Base-by-base conservation (phyloP, 2,888 invertebrate species). In the Gandaritis pyraliata region DNA sequence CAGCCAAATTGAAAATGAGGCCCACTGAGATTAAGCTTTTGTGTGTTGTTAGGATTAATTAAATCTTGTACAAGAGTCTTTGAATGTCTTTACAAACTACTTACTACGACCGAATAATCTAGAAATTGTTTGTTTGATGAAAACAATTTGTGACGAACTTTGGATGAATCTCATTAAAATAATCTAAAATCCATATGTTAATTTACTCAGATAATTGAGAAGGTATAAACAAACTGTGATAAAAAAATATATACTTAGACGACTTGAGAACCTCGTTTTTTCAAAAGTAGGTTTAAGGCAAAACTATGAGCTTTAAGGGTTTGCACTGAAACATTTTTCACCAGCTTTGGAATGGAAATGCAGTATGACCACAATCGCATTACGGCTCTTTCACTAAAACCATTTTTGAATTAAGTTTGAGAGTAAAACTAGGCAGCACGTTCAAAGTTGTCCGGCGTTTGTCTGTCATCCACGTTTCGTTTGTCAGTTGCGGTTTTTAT, bases 401-500 rank as follows among this genome's bases (percentile, higher is more conserved):
- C 61, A 51, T 66, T 74, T 68, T 66, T 70, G 67, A 72, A 75
- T 73, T 66, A 75, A 70, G 72, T 72, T 58, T 68, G 65, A 49
- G 46, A 38, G 47, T 54, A 54, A 62, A 69, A 69, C 70, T 71
- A 70, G 62, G 36, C 65, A 61, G 70, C 66, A 72, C 43, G 64
- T 72, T 58, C 63, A 73, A 76, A 77, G 57, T 54, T 38, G 49
- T 29, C 48, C 62, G 62, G 29, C 46, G 55, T 49, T 56, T 74
- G 71, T 74, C 70, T 72, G 70, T 74, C 70, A 69, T 73, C 71
- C 69, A n/a, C n/a, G 64, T 76, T 77, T 69, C 68, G 71, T 74
- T 74, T 78, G 75, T 75, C 75, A 74, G 60, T 68, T 64, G 74
- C 46, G 72, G 77, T 71, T 79, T 73, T 70, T 80, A 76, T 76